Base-by-base conservation (phyloP, 2,888 invertebrate genomes). In the Arctia plantaginis region DNA sequence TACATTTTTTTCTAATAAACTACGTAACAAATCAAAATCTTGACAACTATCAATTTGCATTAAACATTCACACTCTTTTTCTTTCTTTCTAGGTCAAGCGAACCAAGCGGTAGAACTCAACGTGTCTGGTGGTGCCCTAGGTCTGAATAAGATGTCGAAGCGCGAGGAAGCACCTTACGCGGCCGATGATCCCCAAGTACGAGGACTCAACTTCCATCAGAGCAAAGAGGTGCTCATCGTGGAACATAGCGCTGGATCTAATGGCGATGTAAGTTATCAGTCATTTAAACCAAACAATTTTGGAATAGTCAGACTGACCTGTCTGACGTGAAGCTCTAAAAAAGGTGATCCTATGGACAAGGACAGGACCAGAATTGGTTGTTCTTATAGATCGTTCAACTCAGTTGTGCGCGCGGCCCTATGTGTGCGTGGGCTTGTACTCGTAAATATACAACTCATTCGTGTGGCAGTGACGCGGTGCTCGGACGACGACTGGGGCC, bases 151-250 rank as follows among this genome's bases (percentile, higher is more conserved):
- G 92, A 97, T 98, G 97, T 97, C 97, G 76, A 98, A 97, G 92
- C 97, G 97, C 86, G 98, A 98, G 90, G 98, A 98, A 88, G 97
- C 98, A 33, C 97, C 98, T 39, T 98, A 97, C 90, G 98, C 98
- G 77, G 98, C 98, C 18, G 98, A 98, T 87, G 98, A 98, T 89
- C 98, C 98, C 71, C 98, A 98, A 75, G 98, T 98, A 10, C 97
- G 98, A 39, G 98, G 98, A 0, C 96, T 98, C 64, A 98, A 98
- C 94, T 98, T 98, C 96, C 98, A 98, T 90, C 98, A 98, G 95
- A 98, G 98, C 94, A 98, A 98, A 96, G 98, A 98, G 94, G 97
- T 98, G 85, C 96, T 98, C 70, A 98, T 98, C 75, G 97, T 97
- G 73, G 98, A 98, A 82, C 96, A 96, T 30, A 98, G 97, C 74